Conservation (phyloP, 2,888 invertebrate genomes). For the Stenotaenia linearis region DNA sequence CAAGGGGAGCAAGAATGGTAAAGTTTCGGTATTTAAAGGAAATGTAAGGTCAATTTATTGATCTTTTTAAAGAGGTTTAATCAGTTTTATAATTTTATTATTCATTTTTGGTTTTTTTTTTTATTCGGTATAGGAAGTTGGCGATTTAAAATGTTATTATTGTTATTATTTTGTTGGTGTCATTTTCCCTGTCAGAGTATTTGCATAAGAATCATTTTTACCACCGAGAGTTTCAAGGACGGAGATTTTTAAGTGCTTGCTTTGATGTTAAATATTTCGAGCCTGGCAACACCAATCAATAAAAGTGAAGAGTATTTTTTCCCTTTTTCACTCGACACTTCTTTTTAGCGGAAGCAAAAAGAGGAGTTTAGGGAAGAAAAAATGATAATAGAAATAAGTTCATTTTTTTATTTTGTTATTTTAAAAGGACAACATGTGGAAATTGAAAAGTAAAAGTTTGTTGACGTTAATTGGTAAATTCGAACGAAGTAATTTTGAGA, state of each 20-base stretch:
- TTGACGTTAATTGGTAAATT: too few species aligned
- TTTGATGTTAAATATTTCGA: constrained; percentile 1
- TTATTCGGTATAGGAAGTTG: too few species aligned
- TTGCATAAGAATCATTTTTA: constrained; percentile 1
- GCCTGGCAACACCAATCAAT: not conserved
- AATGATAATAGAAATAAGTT: too few species aligned
- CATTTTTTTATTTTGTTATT: not conserved
- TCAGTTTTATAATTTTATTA: not conserved
- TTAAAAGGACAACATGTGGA: too few species aligned
- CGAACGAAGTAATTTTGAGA: too few species aligned
- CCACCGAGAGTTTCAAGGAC: not conserved
- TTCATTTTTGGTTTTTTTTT: not conserved
- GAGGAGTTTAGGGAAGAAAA: not conserved
- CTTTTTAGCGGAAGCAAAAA: not conserved
- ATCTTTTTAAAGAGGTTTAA: too few species aligned
- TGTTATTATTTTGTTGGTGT: not conserved
- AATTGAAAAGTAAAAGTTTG: too few species aligned
- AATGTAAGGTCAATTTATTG: not conserved
- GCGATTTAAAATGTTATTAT: not conserved
- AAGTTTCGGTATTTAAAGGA: not conserved
- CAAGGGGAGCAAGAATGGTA: not conserved
- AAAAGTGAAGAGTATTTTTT: not conserved
- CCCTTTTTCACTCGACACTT: not conserved
- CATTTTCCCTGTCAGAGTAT: not conserved
- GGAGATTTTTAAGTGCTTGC: constrained; percentile 4